phyloP scores from a whole-genome alignment of 1,140 invertebrate species.

The Sinonovacula constricta region DNA sequence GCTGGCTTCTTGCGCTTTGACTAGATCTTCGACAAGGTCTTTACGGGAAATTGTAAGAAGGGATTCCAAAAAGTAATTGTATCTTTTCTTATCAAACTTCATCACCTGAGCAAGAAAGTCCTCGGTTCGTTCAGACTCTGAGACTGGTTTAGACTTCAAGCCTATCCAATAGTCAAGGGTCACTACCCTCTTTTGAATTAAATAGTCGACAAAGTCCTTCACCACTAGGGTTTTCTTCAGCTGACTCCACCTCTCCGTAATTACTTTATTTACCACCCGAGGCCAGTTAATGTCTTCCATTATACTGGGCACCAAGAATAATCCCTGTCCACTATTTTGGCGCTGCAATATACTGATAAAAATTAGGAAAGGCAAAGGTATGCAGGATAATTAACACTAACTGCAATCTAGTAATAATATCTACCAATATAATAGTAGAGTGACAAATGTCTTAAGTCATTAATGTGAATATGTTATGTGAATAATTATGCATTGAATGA shows the following conservation, averaged over 20 bases:
- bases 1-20: conserved; percentile 9
- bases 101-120: conserved; percentile 37
- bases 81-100: conserved; percentile 40
- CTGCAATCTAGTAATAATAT: too few species aligned
- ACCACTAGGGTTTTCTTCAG: conserved; percentile 45
- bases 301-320: background rate
- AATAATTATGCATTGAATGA: too few species aligned
- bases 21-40: conserved; percentile 25
- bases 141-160: conserved; percentile 43
- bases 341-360: too few species aligned
- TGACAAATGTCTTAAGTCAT: too few species aligned
- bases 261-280: conserved; percentile 29
- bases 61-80: conserved; percentile 42
- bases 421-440: too few species aligned
- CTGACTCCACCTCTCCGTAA: conserved; percentile 42
- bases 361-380: too few species aligned
- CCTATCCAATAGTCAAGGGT: conserved; percentile 53
- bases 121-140: conserved; percentile 47
- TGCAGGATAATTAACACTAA: too few species aligned
- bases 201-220: conserved; percentile 46
- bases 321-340: too few species aligned
- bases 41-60: conserved; percentile 29
- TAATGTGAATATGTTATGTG: too few species aligned
- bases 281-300: conserved; percentile 49
- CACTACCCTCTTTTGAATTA: conserved; percentile 44